Evolutionary conservation across 2,113 vertebrate genomes (phyloP), one percentile per base, ranked within the genome.

Genomic region (Bombycilla garrulus): DNA sequence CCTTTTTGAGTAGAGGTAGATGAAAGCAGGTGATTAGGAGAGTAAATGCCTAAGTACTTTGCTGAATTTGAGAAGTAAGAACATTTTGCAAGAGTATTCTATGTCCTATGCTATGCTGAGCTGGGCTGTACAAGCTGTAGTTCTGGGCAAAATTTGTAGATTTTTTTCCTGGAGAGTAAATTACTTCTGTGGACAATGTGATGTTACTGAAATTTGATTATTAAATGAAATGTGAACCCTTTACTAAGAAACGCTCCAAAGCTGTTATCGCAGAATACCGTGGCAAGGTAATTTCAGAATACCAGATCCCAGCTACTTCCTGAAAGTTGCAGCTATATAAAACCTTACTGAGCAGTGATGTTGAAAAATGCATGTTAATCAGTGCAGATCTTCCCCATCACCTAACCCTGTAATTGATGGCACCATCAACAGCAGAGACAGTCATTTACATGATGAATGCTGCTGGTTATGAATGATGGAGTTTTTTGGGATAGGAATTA

Each of bases 341-440:
- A 93, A 83, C 76, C 82, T 95, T 35, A 42, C n/a, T 64, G 83
- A 83, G 62, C 42, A 88, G 56, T 6, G 8, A 58, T 82, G 56
- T 74, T 97, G 85, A 97, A 96, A 96, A 96, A 96, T 94, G 81
- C 7, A 2, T 88, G 85, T 72, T 94, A 81, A 95, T 96, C 92
- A 90, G 76, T 31, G 76, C 58, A 66, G 83, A 92, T 74, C 88
- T 91, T 92, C 50, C 69, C 36, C 56, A 86, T 88, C 90, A 83
- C 44, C 65, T 83, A 82, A 73, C 54, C 65, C 69, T 71, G 62
- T 90, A 96, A 97, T 86, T 83, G 92, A 96, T 95, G 93, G 93
- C 93, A 76, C 77, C 79, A 81, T 94, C 90, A 82, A 60, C 88
- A 90, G 92, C 90, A 86, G 47, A 90, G 94, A 94, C 89, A 78